phyloP scores from a whole-genome alignment of 1,140 invertebrate species.

The Diachasmimorpha longicaudata region DNA sequence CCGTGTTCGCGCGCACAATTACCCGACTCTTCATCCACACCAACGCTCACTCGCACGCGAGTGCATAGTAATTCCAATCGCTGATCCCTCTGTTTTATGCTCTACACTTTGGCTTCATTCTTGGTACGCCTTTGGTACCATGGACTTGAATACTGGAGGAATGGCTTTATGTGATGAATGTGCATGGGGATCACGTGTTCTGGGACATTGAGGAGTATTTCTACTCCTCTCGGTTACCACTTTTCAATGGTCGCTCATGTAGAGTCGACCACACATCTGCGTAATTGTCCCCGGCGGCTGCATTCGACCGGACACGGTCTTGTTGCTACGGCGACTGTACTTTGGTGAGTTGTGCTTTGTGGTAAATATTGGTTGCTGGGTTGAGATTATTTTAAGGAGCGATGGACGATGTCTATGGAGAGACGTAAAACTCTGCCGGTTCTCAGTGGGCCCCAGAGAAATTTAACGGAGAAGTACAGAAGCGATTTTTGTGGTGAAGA shows the following conservation, averaged over 20 bases:
- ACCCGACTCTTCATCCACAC: conserved; percentile 30
- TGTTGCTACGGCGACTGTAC: conserved; percentile 35
- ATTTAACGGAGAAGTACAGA: not conserved
- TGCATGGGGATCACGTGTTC: not conserved
- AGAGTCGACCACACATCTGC: conserved; percentile 56
- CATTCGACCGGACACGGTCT: conserved; percentile 46
- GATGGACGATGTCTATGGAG: too few species aligned
- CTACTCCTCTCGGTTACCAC: not conserved
- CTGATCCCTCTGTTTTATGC: conserved; percentile 20
- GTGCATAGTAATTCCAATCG: conserved; percentile 44
- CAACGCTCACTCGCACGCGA: conserved; percentile 25
- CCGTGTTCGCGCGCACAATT: conserved; percentile 31
- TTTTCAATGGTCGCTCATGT: conserved; percentile 34
- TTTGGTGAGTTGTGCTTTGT: not conserved
- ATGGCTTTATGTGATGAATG: conserved; percentile 1
- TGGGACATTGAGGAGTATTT: not conserved
- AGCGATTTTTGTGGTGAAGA: not conserved
- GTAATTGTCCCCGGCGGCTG: conserved; percentile 63
- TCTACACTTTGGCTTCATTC: not conserved
- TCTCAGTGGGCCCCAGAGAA: not conserved
- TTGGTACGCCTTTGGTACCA: conserved; percentile 17
- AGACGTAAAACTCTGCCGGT: too few species aligned
- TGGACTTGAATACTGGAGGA: not conserved
- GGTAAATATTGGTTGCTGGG: not conserved
- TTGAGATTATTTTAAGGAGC: not conserved